Evolutionary conservation across 2,113 vertebrate species (phyloP).

Genomic region (Bolborhynchus lineola): DNA sequence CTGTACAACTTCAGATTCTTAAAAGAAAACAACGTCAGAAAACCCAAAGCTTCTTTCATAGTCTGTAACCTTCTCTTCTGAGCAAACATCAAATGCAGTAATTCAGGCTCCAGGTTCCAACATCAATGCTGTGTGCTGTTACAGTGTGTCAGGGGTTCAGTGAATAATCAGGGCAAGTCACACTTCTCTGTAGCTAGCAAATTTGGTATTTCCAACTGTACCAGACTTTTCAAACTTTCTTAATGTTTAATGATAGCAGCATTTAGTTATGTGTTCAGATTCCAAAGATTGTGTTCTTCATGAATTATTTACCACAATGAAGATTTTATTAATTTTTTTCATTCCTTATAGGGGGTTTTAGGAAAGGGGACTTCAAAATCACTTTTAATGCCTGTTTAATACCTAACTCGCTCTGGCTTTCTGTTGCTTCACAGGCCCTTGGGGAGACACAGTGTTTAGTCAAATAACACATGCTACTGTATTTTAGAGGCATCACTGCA

Average conservation of each 20-base stretch:
- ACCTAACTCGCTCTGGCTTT: background rate
- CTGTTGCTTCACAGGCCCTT: background rate
- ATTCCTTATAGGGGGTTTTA: slow-evolving; percentile 1
- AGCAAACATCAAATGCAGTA: background rate
- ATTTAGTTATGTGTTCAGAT: slow-evolving; percentile 71
- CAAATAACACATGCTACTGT: background rate
- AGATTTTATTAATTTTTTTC: slow-evolving; percentile 1
- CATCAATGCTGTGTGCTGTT: background rate
- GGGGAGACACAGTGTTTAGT: background rate
- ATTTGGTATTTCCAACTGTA: slow-evolving; percentile 36
- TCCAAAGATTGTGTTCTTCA: slow-evolving; percentile 63
- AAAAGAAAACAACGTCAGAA: background rate
- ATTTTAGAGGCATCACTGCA: background rate
- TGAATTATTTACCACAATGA: slow-evolving; percentile 71
- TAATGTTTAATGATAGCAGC: slow-evolving; percentile 68
- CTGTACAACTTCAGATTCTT: background rate
- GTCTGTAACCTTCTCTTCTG: background rate
- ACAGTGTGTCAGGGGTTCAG: background rate
- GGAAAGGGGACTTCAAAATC: background rate
- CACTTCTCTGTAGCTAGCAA: background rate
- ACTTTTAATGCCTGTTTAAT: background rate
- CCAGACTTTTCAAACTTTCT: slow-evolving; percentile 60
- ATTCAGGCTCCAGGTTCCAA: background rate
- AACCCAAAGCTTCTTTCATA: background rate
- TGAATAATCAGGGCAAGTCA: background rate